Evolutionary conservation across 1,140 invertebrate species (phyloP), one percentile per base, ranked within the genome.

Genomic region (Mizuhopecten yessoensis): DNA sequence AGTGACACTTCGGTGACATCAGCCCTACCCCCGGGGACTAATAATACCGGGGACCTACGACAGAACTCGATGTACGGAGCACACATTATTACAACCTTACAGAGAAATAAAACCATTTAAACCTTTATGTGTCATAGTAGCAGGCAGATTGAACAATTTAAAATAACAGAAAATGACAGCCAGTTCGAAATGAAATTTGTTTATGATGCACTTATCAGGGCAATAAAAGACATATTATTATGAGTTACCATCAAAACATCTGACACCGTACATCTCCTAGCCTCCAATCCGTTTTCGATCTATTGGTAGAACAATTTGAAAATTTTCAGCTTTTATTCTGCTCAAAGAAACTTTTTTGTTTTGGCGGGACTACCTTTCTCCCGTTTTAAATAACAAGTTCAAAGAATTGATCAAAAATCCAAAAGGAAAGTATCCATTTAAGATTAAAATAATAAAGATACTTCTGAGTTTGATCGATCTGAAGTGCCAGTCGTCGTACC

Each of bases 11-110:
- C 3, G 45, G 11, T 49, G 45, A 75, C 57, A 75, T 75, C 57
- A 75, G 5, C 57, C 57, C 57, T 23, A 75, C 57, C 57, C 57
- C 57, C n/a, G 57, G 57, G 57, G 57, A n/a, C 57, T 75, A 75
- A 75, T 75, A 75, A 75, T 0, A 29, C n/a, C 17, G 57, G 11
- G 45, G 57, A 29, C 57, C n/a, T 5, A 5, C n/a, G n/a, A 75
- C 17, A 75, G 57, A 75, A 75, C 57, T 29, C 0, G 23, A 75
- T 29, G 23, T 75, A 75, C 23, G 5, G 57, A 75, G 57, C 57
- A 75, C 57, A 29, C 57, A n/a, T 75, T 75, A 75, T 75, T 29
- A 75, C 57, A 75, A 75, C 57, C 15, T 29, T 17, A 75, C 57
- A 75, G 57, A 29, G 29, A 75, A 3, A 75, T 75, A 75, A 75